Evolutionary conservation across 2,888 invertebrate species (phyloP), one percentile per base, ranked within the genome.

Genomic region (Rhopalosiphum nymphaeae): DNA sequence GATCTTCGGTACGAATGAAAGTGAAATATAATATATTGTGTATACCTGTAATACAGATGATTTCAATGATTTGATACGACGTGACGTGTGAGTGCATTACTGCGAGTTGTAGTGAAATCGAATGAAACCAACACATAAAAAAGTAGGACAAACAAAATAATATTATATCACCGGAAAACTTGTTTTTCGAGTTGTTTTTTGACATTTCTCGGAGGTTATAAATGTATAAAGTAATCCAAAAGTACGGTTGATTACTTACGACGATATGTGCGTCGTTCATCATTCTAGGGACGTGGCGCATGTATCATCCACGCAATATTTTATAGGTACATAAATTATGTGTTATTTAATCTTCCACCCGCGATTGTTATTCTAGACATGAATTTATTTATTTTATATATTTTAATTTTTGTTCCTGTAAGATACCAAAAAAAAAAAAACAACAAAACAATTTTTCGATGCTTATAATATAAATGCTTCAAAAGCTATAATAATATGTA

Each of bases 181-280:
- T 78, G 91, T 42, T 78, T 89, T 89, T 89, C 26, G 11, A 56
- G 42, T 42, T 36, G 57, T 57, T 89, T 57, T 91, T 91, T 36
- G 78, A 78, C 78, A 78, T 78, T 36, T 91, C 5, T 49, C 25
- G 26, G 49, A 49, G 78, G 26, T 91, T 91, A 91, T 78, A 53
- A 78, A 91, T 36, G 91, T 53, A 49, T 36, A 36, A 36, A 78
- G 78, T 91, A 91, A 91, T 91, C n/a, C 91, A 49, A 91, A 36
- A 91, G 11, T 53, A 91, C 91, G 42, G 89, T 89, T 57, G 89
- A 89, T 67, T 67, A 11, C 90, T 91, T 36, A 78, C 49, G 25
- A 26, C 7, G 29, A 57, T 49, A 67, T n/a, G 78, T 36, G 91
- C 36, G 53, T 49, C 25, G 78, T 78, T 53, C 49, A 78, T 91